phyloP scores from a whole-genome alignment of 2,797 vertebrate species.

The Coranthus polyacanthus region DNA sequence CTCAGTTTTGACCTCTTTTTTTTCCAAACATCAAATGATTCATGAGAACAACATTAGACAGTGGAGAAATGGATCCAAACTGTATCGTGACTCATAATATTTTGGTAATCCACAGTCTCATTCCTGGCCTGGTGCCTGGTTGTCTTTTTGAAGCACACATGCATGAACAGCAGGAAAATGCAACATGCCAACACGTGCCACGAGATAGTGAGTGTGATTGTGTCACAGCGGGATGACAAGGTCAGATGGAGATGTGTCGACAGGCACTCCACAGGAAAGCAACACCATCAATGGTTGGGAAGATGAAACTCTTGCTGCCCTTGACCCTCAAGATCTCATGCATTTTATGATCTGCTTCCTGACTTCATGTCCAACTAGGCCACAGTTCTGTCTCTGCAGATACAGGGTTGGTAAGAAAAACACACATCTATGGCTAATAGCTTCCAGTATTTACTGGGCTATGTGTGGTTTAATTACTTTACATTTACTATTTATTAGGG shows the following conservation, averaged over 20 bases:
- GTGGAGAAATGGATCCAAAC: not conserved
- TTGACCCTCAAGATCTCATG: constrained; percentile 40
- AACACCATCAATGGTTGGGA: constrained; percentile 60
- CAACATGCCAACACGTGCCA: constrained; percentile 32
- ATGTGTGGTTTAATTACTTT: not conserved
- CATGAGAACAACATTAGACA: constrained; percentile 19
- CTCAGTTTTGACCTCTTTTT: constrained; percentile 6
- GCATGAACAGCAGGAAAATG: constrained; percentile 34
- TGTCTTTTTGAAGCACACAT: constrained; percentile 16
- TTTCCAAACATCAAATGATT: constrained; percentile 37
- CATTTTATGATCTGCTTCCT: constrained; percentile 38
- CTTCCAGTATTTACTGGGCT: constrained; percentile 1
- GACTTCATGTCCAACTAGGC: constrained; percentile 32
- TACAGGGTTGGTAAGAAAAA: constrained; percentile 12
- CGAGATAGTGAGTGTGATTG: constrained; percentile 37
- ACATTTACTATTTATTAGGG: no score
- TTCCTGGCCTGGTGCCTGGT: not conserved
- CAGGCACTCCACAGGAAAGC: constrained; percentile 59
- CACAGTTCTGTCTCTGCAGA: constrained; percentile 15
- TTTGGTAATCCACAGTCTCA: constrained; percentile 14
- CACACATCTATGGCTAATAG: not conserved
- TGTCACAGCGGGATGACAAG: constrained; percentile 64
- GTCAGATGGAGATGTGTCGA: constrained; percentile 66
- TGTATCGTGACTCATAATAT: not conserved
- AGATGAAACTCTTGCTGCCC: constrained; percentile 66